phyloP scores from a whole-genome alignment of 2,797 vertebrate genomes.

The Melanotaenia trifasciata region DNA sequence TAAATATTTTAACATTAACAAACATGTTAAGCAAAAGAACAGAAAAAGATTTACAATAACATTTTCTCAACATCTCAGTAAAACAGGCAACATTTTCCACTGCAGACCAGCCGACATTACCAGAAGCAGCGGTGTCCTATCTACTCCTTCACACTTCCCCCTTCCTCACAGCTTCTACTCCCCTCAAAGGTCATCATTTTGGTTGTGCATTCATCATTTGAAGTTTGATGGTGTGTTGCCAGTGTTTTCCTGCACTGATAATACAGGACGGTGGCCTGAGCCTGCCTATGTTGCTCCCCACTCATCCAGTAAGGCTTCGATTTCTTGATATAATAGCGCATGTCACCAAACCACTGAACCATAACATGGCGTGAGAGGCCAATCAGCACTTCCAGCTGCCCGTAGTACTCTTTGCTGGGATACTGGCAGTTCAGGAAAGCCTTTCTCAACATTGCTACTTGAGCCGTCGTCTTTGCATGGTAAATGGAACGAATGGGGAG shows the following conservation, averaged over 20 bases:
- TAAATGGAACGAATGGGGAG: fast-evolving
- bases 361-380: conserved; percentile 76
- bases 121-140: background rate
- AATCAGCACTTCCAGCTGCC: conserved; percentile 67
- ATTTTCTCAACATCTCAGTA: background rate
- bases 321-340: conserved; percentile 85
- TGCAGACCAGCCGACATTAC: background rate
- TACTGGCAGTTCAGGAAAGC: conserved; percentile 86
- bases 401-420: conserved; percentile 81
- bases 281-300: conserved; percentile 57
- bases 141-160: background rate
- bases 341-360: conserved; percentile 88
- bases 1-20: background rate
- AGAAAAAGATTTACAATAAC: background rate
- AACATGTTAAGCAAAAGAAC: background rate
- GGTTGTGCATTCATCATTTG: fast-evolving
- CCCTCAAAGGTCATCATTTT: background rate
- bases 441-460: conserved; percentile 80
- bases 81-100: background rate
- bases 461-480: conserved; percentile 38
- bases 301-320: conserved; percentile 84
- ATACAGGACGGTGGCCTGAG: conserved; percentile 43
- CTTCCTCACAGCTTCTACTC: fast-evolving
- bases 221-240: background rate
- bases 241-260: conserved; percentile 30